These are phyloP conservation scores for Myotis daubentonii DNA, from an alignment of 2,797 vertebrate genomes.

Conservation along the genomic window DNA sequence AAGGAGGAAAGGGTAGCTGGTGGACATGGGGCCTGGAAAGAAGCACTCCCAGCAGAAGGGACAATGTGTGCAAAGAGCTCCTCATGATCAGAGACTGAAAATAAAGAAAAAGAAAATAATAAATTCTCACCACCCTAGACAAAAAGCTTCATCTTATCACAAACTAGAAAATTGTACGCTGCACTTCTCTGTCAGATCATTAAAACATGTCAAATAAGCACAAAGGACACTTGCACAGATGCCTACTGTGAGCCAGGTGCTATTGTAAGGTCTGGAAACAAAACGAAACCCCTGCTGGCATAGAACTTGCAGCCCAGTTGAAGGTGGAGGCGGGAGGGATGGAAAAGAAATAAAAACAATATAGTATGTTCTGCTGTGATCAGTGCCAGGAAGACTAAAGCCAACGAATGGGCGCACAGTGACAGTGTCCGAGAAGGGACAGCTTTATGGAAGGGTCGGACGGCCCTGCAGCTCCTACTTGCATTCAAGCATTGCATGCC, in stretches of 20 bases:
- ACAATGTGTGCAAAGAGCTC: not conserved
- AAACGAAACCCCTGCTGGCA: not conserved
- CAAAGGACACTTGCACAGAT: not conserved
- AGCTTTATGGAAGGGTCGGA: not conserved
- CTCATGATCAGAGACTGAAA: not conserved
- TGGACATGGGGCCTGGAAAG: no score
- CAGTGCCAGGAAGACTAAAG: not conserved
- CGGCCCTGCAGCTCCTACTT: not conserved
- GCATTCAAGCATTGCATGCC: not conserved
- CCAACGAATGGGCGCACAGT: not conserved
- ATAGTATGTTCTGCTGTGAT: not conserved
- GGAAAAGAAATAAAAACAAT: not conserved
- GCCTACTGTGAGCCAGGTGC: not conserved
- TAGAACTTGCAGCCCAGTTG: not conserved
- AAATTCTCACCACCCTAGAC: not conserved
- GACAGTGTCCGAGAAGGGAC: not conserved
- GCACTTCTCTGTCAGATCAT: not conserved
- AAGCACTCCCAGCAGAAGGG: not conserved
- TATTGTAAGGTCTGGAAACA: not conserved
- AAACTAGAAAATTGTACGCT: not conserved
- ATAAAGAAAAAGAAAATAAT: not conserved
- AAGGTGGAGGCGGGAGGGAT: not conserved
- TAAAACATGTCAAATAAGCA: not conserved
- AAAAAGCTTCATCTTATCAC: not conserved
- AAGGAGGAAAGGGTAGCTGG: not conserved